These are phyloP conservation scores for Shargacucullia verbasci DNA, from an alignment of 2,888 invertebrate species.

Conservation along the genomic window DNA sequence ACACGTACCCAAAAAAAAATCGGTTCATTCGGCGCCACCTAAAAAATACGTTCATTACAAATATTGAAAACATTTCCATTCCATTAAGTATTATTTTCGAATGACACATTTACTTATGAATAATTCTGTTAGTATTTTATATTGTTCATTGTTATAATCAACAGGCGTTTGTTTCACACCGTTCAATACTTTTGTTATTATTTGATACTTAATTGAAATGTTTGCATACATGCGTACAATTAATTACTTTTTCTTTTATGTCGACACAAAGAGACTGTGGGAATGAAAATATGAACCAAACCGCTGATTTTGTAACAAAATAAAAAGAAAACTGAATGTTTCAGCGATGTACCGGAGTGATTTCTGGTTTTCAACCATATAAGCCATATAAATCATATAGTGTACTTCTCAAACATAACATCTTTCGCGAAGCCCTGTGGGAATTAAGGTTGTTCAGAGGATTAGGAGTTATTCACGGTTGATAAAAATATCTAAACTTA, in stretches of 20 bases:
- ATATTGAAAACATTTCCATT: background rate
- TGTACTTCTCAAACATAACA: slow-evolving; percentile 32
- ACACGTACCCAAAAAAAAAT: no score
- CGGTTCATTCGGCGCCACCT: no score
- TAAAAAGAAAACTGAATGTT: no score
- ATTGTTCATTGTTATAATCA: slow-evolving; percentile 3
- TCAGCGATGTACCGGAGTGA: no score
- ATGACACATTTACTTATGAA: background rate
- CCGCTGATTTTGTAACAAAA: no score
- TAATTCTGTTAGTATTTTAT: slow-evolving; percentile 14
- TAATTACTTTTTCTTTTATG: no score
- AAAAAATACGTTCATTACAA: background rate
- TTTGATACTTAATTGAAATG: background rate
- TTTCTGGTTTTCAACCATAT: no score
- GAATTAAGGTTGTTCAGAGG: background rate
- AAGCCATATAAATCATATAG: no score
- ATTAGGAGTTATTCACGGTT: background rate
- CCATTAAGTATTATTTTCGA: background rate
- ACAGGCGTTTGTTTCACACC: slow-evolving; percentile 5
- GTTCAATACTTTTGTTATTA: slow-evolving; percentile 1
- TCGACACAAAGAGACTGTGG: no score
- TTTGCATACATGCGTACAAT: no score
- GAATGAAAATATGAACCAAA: no score
- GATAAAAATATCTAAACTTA: background rate
- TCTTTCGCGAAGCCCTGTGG: slow-evolving; percentile 13